These are phyloP conservation scores for Columba livia DNA, from an alignment of 2,113 vertebrate species.

Conservation along the genomic window DNA sequence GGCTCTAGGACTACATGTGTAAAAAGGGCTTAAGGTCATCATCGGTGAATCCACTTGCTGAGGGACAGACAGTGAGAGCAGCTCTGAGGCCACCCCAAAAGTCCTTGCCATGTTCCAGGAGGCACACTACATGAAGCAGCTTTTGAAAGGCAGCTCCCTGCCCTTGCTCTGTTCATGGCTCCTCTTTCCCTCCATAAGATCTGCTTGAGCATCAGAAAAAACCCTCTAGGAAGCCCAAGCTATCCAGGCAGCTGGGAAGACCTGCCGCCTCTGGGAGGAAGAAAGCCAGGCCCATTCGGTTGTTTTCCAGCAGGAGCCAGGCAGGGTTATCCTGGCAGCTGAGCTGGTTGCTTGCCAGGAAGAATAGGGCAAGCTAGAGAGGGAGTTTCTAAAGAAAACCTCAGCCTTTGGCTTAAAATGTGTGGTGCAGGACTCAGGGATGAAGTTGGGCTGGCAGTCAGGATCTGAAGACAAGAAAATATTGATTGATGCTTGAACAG, in stretches of 20 bases:
- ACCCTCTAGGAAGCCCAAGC: not conserved
- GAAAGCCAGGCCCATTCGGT: not conserved
- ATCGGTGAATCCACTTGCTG: not conserved
- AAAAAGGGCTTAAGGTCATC: not conserved
- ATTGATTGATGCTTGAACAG: not conserved
- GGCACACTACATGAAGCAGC: not conserved
- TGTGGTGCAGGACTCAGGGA: not conserved
- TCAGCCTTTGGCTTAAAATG: not conserved
- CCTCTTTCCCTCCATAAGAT: not conserved
- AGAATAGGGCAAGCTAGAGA: not conserved
- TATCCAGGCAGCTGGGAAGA: not conserved
- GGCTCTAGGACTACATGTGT: not conserved
- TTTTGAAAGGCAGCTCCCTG: not conserved
- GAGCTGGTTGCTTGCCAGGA: not conserved
- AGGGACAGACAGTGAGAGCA: not conserved
- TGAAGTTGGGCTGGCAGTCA: not conserved
- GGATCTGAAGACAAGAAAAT: not conserved
- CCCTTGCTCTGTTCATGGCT: not conserved
- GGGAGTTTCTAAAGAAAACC: not conserved
- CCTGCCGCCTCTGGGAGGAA: not conserved
- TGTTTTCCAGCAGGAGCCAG: not conserved
- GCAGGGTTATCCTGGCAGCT: not conserved
- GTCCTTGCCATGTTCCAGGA: accelerated
- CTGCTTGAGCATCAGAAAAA: not conserved
- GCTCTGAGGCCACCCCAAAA: not conserved